phyloP scores from a whole-genome alignment of 2,888 invertebrate genomes.

The Smittia sp. region DNA sequence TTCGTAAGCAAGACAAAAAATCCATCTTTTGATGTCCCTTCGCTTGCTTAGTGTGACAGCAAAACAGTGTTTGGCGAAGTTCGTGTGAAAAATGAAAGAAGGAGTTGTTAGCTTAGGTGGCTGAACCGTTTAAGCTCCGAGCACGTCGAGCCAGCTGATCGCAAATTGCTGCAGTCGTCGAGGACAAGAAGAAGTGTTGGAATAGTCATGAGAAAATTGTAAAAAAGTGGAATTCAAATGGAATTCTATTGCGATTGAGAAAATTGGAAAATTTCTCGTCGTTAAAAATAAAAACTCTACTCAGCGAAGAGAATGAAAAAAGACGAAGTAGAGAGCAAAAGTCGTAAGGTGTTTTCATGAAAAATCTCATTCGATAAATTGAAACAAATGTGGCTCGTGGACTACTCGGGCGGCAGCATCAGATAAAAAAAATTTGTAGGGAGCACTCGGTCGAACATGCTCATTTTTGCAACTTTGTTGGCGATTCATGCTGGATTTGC shows the following conservation, averaged over 20 bases:
- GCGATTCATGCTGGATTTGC: slow-evolving; percentile 53
- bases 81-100: slow-evolving; percentile 3
- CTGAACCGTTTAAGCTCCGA: background rate
- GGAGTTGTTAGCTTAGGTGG: background rate
- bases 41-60: background rate
- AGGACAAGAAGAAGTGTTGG: background rate
- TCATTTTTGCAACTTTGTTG: slow-evolving; percentile 50
- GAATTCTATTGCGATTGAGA: background rate
- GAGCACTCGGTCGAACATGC: slow-evolving; percentile 48
- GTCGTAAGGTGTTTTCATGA: background rate
- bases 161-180: background rate
- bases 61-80: background rate
- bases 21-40: slow-evolving; percentile 13
- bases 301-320: background rate
- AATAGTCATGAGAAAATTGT: background rate
- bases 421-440: slow-evolving; percentile 19
- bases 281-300: background rate
- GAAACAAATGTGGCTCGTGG: slow-evolving; percentile 36
- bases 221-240: background rate
- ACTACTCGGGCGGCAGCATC: background rate
- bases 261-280: slow-evolving; percentile 11
- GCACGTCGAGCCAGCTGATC: background rate
- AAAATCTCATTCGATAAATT: slow-evolving; percentile 18
- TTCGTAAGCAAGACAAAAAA: background rate
- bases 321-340: background rate